Base-by-base conservation (phyloP, 2,888 invertebrate genomes). In the Leptinotarsa rubiginosa region DNA sequence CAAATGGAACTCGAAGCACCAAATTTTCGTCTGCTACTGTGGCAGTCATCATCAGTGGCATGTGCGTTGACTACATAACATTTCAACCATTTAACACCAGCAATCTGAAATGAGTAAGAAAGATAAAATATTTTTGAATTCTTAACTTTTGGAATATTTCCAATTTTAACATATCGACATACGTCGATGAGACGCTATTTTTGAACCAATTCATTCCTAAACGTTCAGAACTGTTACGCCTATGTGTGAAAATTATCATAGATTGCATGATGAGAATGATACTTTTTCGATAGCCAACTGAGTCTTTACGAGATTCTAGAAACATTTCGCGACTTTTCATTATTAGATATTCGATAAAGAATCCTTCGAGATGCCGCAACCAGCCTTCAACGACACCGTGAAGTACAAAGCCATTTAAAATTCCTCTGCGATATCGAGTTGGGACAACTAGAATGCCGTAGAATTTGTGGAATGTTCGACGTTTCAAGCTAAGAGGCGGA, bases 391-490 rank as follows among this genome's bases (percentile, higher is more conserved):
- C 16, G 25, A 31, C 41, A 62, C 41, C 41, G n/a, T 62, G 31
- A n/a, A n/a, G 62, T 62, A 62, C 31, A 41, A 52, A 69, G 69
- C 69, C 49, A 69, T 69, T 69, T 69, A 20, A 54, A 41, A 56
- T 56, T 69, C 56, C 69, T 56, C 31, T 56, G 56, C 47, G 54
- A 56, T 69, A 47, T 69, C 22, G 16, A n/a, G 56, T 22, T 56
- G 16, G 56, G 56, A 31, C 47, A 12, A 56, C 50, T n/a, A 68
- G 52, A 68, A 47, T 25, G 47, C 25, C 56, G 47, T 41, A 41
- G 56, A 20, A n/a, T 54, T 56, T 56, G 56, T 69, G 69, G 69
- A 69, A 69, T 69, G 47, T 69, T 52, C 52, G 68, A 18, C 31
- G n/a, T 18, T 68, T 56, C 56, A 47, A 56, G 56, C 56, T 41